Evolutionary conservation across 1,140 invertebrate genomes (phyloP).

Genomic region (Drosophila malerkotliana): DNA sequence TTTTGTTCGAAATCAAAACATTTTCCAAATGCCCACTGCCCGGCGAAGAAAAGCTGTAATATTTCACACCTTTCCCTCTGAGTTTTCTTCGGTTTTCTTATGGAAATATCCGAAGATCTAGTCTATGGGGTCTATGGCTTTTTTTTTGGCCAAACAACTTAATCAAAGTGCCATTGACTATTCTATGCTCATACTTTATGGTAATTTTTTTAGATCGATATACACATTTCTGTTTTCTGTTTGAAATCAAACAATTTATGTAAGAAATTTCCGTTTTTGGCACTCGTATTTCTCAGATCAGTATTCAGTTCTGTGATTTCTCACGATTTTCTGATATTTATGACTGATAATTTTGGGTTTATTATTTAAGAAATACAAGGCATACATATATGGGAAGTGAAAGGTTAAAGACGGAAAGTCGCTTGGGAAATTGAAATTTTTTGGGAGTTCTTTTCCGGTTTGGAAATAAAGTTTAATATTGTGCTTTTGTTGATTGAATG

Average conservation of each 20-base stretch:
- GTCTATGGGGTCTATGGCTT: background rate
- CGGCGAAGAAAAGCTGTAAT: slow-evolving; percentile 35
- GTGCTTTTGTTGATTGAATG: slow-evolving; percentile 6
- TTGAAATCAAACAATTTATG: slow-evolving; percentile 43
- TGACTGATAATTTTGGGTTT: slow-evolving; percentile 60
- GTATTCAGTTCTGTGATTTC: slow-evolving; percentile 31
- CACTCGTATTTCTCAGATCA: slow-evolving; percentile 9
- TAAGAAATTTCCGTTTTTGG: slow-evolving; percentile 13
- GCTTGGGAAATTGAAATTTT: slow-evolving; percentile 31
- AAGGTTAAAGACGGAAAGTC: slow-evolving; percentile 59
- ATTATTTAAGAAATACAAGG: slow-evolving; percentile 9
- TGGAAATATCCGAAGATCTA: background rate
- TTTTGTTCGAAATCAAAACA: slow-evolving; percentile 80
- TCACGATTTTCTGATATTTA: slow-evolving; percentile 67
- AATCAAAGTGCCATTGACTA: slow-evolving; percentile 43
- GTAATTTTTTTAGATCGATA: slow-evolving; percentile 14
- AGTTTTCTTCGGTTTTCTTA: background rate
- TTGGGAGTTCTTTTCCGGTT: slow-evolving; percentile 23
- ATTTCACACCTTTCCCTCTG: slow-evolving; percentile 42
- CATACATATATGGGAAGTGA: slow-evolving; percentile 27
- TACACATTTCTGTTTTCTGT: slow-evolving; percentile 2
- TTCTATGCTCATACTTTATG: slow-evolving; percentile 5
- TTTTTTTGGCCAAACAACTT: slow-evolving; percentile 27
- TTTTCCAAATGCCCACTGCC: slow-evolving; percentile 49
- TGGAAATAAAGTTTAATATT: background rate